phyloP scores from a whole-genome alignment of 2,113 vertebrate species.

The rat (Rattus norvegicus) region DNA sequence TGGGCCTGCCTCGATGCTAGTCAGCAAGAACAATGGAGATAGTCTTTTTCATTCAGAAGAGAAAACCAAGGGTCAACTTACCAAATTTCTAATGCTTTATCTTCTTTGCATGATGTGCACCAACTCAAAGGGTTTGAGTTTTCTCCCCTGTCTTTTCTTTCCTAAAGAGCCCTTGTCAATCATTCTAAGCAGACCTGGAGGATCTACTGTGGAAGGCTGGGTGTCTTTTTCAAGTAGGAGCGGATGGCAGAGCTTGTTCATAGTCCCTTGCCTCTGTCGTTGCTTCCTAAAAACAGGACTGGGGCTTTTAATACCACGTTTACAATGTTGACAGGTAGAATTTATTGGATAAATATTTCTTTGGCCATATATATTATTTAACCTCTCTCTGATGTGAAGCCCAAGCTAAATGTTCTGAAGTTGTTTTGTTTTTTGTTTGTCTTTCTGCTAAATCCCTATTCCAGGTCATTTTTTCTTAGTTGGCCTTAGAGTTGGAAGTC shows the following conservation, averaged over 20 bases:
- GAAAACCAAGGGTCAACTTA: constrained; percentile 51
- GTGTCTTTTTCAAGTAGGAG: constrained; percentile 84
- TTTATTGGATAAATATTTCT: constrained; percentile 84
- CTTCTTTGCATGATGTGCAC: constrained; percentile 11
- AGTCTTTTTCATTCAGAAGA: constrained; percentile 61
- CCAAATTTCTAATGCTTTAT: constrained; percentile 69
- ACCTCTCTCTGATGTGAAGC: constrained; percentile 76
- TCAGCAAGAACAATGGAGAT: constrained; percentile 11
- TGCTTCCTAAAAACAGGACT: constrained; percentile 63
- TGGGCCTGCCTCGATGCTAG: not conserved
- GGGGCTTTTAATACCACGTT: constrained; percentile 83
- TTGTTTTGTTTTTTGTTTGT: constrained; percentile 75
- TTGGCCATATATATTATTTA: constrained; percentile 83
- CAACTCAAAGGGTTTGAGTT: constrained; percentile 63
- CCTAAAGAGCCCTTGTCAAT: constrained; percentile 64
- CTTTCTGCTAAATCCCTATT: constrained; percentile 72
- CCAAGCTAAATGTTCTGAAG: constrained; percentile 80
- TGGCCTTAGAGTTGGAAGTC: not conserved
- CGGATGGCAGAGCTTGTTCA: constrained; percentile 79
- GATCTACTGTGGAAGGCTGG: constrained; percentile 82
- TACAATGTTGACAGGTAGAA: constrained; percentile 81
- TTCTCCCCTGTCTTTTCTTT: constrained; percentile 67
- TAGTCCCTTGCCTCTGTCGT: constrained; percentile 79
- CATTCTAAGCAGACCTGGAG: constrained; percentile 73
- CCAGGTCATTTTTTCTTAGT: constrained; percentile 22